phyloP scores from a whole-genome alignment of 2,888 invertebrate genomes.

The Fragum whitleyi region DNA sequence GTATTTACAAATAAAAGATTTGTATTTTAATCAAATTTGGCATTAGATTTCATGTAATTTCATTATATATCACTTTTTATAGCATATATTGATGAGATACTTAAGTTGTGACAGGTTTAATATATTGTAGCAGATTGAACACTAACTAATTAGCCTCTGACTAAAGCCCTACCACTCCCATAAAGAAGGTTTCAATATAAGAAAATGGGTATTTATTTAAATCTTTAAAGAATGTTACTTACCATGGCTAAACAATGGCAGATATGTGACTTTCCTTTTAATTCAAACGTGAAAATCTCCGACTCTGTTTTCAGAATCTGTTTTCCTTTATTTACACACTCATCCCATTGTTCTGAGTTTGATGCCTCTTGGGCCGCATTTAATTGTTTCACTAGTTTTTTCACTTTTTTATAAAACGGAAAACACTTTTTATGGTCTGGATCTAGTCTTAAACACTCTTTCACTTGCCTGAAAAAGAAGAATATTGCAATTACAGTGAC shows the following conservation, averaged over 20 bases:
- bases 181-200: too few relatives aligned
- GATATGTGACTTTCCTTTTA: constrained; percentile 90
- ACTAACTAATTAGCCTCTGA: too few relatives aligned
- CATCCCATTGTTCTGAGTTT: constrained; percentile 80
- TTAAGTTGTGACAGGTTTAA: too few relatives aligned
- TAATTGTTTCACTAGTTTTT: constrained; percentile 93
- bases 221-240: too few relatives aligned
- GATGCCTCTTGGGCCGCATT: constrained; percentile 85
- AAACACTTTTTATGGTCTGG: constrained; percentile 99
- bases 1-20: too few relatives aligned
- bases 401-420: constrained; percentile 97
- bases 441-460: constrained; percentile 98
- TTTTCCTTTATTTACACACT: constrained; percentile 87
- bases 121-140: too few relatives aligned
- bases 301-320: constrained; percentile 89
- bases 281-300: constrained; percentile 86
- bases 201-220: too few relatives aligned
- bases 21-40: too few relatives aligned
- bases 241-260: constrained; percentile 90
- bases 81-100: too few relatives aligned
- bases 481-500: not conserved
- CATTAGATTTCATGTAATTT: too few relatives aligned
- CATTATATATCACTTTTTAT: too few relatives aligned
- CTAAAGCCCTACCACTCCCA: too few relatives aligned
- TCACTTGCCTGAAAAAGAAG: constrained; percentile 75